Conservation (phyloP, 1,140 invertebrate species). For the Scaptomyza hsui region DNA sequence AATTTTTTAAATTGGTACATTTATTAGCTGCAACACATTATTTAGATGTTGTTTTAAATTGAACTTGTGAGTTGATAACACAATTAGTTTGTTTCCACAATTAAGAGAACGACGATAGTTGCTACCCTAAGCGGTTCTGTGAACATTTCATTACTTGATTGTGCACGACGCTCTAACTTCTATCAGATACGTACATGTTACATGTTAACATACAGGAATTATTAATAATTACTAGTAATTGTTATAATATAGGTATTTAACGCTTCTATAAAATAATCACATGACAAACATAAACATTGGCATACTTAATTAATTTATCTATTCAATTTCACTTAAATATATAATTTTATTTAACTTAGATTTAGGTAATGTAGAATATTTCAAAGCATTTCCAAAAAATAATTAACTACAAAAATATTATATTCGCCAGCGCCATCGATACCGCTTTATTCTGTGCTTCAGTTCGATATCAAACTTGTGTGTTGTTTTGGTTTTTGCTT, state of each 20-base stretch:
- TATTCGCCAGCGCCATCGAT: conserved; percentile 16
- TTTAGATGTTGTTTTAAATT: conserved; percentile 36
- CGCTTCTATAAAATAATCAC: conserved; percentile 60
- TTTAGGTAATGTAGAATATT: conserved; percentile 37
- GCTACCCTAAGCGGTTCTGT: conserved; percentile 45
- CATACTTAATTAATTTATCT: conserved; percentile 55
- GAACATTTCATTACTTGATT: conserved; percentile 66
- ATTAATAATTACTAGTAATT: conserved; percentile 25
- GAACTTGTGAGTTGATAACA: conserved; percentile 46
- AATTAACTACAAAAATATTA: conserved; percentile 79
- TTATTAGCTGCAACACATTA: conserved; percentile 41
- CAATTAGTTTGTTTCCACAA: conserved; percentile 28
- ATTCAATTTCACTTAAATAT: conserved; percentile 26
- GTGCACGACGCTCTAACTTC: conserved; percentile 63
- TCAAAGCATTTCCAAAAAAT: conserved; percentile 66
- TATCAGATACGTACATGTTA: conserved; percentile 29
- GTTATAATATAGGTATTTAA: conserved; percentile 25
- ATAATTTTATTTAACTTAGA: conserved; percentile 46
- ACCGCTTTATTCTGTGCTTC: conserved; percentile 2
- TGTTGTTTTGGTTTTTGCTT: conserved; percentile 51
- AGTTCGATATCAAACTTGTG: not conserved
- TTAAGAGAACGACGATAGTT: conserved; percentile 25
- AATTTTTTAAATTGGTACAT: conserved; percentile 27
- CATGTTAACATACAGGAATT: conserved; percentile 41
- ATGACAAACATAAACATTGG: conserved; percentile 63